Base-by-base conservation (phyloP, 2,113 vertebrate species). In the Anhinga anhinga region DNA sequence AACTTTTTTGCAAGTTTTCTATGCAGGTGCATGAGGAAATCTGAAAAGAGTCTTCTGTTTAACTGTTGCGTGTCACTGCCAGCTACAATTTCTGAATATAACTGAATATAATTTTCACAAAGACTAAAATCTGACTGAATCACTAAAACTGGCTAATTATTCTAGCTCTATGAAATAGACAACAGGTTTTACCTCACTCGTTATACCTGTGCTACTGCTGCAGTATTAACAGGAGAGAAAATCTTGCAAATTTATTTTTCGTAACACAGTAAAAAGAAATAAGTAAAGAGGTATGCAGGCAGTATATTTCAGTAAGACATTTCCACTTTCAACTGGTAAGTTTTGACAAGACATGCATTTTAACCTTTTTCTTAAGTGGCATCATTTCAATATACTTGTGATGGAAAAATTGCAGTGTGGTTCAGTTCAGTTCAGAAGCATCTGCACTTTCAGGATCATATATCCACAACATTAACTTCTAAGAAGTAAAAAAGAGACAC, bases 391-490 rank as follows among this genome's bases (percentile, higher is more conserved):
- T n/a, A 0, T 95, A 95, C 81, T 29, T 62, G 9, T 49, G 92
- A 90, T 42, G 84, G 95, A 62, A 7, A 22, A n/a, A 10, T 5
- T 55, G 94, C 88, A 9, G 10, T 78, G 27, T 44, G 4, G 2
- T 17, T 21, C 82, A 89, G 2, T 17, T 21, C 82, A 89, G 1
- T 85, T 97, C 56, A 1, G 22, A 52, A 9, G 26, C 1, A 40
- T 67, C 47, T 72, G 95, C 67, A 25, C 67, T 96, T 98, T 96
- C 96, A 71, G 97, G 93, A 91, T 96, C 91, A 10, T 62, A 91
- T 25, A 91, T 14, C 90, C 92, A 97, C 62, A 94, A 11, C 34
- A 40, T 18, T 16, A 97, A 7, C 67, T 23, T 2, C 89, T 95
- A 52, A 27, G 42, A 91, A 93, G 87, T 47, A 25, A 83, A 90